Conservation (phyloP, 2,797 vertebrate species). For the Gambelia wislizenii region DNA sequence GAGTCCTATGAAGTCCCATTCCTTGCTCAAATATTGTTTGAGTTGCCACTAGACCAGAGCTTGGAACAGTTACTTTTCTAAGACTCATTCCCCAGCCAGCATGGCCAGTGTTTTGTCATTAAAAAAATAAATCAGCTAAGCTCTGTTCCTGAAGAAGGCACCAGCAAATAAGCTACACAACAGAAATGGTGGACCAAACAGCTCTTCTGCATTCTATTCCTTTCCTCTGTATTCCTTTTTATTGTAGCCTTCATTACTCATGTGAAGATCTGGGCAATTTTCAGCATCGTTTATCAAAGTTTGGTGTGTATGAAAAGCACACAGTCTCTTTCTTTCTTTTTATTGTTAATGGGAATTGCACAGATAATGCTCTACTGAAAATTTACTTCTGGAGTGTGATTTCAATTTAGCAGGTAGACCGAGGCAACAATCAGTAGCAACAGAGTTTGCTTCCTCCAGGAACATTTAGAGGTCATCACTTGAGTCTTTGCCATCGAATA, state of each 20-base stretch:
- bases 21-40: too few relatives aligned
- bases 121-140: too few relatives aligned
- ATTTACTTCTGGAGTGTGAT: slow-evolving; percentile 23
- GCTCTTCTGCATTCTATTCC: neutral
- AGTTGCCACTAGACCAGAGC: too few relatives aligned
- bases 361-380: slow-evolving; percentile 32
- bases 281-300: slow-evolving; percentile 1
- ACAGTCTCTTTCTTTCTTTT: neutral
- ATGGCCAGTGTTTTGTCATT: too few relatives aligned
- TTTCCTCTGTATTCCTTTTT: slow-evolving; percentile 1
- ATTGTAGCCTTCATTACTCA: neutral
- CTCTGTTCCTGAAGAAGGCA: neutral
- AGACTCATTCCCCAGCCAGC: too few relatives aligned
- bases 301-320: neutral
- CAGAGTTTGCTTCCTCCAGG: slow-evolving; percentile 3
- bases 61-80: too few relatives aligned
- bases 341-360: neutral
- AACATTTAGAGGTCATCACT: neutral
- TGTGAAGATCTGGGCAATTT: neutral
- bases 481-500: neutral
- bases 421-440: neutral
- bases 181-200: neutral
- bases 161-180: neutral
- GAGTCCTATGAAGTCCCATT: too few relatives aligned
- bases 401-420: slow-evolving; percentile 18